These are phyloP conservation scores for Magallana ariakensis DNA, from an alignment of 1,140 invertebrate genomes.

Conservation along the genomic window DNA sequence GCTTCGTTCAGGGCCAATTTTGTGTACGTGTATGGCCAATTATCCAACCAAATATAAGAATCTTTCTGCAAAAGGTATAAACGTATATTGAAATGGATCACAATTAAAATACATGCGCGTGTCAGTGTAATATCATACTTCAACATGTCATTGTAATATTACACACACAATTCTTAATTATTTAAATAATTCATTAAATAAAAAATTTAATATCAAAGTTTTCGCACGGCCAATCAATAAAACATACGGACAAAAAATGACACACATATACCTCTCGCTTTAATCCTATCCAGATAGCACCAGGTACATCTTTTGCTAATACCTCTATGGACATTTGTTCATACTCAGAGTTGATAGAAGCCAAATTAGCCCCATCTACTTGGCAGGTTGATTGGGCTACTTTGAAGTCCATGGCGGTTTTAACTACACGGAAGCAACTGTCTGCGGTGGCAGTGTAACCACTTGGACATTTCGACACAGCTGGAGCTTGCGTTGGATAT, in stretches of 20 bases:
- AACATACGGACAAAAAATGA: too few species aligned
- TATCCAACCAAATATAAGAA: background rate
- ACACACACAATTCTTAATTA: too few species aligned
- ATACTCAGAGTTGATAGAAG: background rate
- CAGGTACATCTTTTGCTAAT: background rate
- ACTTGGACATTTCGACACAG: background rate
- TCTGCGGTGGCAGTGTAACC: background rate
- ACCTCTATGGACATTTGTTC: constrained; percentile 15
- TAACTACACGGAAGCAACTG: background rate
- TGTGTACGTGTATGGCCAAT: background rate
- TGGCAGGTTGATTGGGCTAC: background rate
- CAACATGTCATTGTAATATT: too few species aligned
- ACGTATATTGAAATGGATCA: too few species aligned
- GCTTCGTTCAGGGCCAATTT: background rate
- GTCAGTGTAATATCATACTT: too few species aligned
- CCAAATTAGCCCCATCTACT: background rate
- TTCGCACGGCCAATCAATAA: too few species aligned
- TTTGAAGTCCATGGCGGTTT: background rate
- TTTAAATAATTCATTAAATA: too few species aligned
- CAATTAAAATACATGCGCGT: too few species aligned
- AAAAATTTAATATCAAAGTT: too few species aligned
- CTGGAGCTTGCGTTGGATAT: constrained; percentile 1
- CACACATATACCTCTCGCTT: background rate
- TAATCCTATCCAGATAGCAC: background rate
- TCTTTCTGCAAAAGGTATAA: background rate